These are phyloP conservation scores for Thalassoma bifasciatum DNA, from an alignment of 2,113 vertebrate species.

Conservation along the genomic window DNA sequence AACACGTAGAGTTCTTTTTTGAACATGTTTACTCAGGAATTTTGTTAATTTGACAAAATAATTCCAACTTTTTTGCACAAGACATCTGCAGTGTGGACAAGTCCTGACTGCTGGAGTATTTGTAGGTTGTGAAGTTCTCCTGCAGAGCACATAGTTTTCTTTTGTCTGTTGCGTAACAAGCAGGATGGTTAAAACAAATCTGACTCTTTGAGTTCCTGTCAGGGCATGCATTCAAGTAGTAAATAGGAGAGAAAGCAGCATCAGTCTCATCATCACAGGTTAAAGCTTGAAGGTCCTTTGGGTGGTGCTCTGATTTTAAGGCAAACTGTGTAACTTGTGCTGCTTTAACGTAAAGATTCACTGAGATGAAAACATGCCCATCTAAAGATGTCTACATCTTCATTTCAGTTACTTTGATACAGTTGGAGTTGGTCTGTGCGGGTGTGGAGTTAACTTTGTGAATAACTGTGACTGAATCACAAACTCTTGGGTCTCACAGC, in stretches of 20 bases:
- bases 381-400: too few species aligned
- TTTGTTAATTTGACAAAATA: not conserved
- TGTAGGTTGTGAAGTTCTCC: not conserved
- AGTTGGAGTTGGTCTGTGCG: too few species aligned
- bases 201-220: too few species aligned
- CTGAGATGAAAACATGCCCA: not conserved
- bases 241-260: too few species aligned
- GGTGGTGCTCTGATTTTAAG: too few species aligned
- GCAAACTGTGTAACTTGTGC: too few species aligned
- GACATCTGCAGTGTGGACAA: not conserved
- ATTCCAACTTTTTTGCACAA: not conserved
- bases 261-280: too few species aligned
- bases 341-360: not conserved
- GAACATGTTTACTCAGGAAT: not conserved
- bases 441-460: not conserved
- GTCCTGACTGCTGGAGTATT: not conserved
- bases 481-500: not conserved
- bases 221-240: too few species aligned
- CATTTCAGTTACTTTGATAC: too few species aligned
- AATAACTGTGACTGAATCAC: not conserved
- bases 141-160: not conserved
- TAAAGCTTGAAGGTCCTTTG: too few species aligned
- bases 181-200: too few species aligned
- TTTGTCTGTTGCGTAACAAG: too few species aligned
- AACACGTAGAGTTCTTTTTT: not conserved